Evolutionary conservation across 1,140 invertebrate species (phyloP).

Genomic region (Drosophila kurseongensis): DNA sequence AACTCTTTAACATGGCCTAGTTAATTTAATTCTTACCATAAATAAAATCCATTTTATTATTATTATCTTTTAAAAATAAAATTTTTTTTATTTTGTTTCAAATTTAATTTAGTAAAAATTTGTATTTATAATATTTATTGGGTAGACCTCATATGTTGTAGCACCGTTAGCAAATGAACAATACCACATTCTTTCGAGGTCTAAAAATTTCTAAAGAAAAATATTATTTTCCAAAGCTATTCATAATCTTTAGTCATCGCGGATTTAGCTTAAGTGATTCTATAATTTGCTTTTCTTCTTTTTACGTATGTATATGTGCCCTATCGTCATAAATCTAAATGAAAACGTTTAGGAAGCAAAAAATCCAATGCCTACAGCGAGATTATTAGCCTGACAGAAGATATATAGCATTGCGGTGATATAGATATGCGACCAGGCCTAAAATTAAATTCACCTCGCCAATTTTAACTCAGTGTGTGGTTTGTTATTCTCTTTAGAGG

Average conservation of each 20-base stretch:
- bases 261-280: conserved; percentile 58
- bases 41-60: no score
- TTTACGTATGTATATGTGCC: conserved; percentile 27
- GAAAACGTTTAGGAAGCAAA: conserved; percentile 56
- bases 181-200: conserved; percentile 6
- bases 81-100: not conserved
- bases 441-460: conserved; percentile 41
- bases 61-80: not conserved
- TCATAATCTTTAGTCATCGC: conserved; percentile 54
- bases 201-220: conserved; percentile 26
- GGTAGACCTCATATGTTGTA: no score
- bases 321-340: conserved; percentile 44
- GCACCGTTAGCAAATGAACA: not conserved
- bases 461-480: conserved; percentile 21
- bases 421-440: conserved; percentile 48
- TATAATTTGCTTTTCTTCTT: conserved; percentile 47
- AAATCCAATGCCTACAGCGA: conserved; percentile 49
- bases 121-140: no score
- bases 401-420: conserved; percentile 1
- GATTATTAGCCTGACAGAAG: conserved; percentile 63
- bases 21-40: no score
- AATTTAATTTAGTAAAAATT: no score
- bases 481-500: conserved; percentile 17
- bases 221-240: conserved; percentile 49
- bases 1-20: no score